Evolutionary conservation across 1,140 invertebrate genomes (phyloP).

Genomic region (Ooceraea biroi): DNA sequence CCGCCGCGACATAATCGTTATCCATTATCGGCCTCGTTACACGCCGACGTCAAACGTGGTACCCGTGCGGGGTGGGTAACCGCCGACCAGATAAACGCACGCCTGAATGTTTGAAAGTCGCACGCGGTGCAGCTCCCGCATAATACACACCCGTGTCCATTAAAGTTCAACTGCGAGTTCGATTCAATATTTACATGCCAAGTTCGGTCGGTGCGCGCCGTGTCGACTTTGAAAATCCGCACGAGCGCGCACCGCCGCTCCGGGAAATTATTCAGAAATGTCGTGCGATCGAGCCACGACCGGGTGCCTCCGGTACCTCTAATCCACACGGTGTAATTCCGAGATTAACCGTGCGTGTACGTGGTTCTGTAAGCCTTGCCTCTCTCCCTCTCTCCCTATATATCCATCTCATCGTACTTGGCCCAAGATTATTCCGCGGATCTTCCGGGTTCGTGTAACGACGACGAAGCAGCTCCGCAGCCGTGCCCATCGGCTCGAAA

Average conservation of each 20-base stretch:
- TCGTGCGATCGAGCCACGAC: slow-evolving; percentile 48
- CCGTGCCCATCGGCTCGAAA: slow-evolving; percentile 39
- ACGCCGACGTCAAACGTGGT: slow-evolving; percentile 15
- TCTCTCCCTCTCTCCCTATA: not conserved
- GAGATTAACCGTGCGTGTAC: slow-evolving; percentile 66
- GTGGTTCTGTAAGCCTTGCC: slow-evolving; percentile 51
- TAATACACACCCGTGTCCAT: slow-evolving; percentile 37
- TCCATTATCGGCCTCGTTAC: slow-evolving; percentile 40
- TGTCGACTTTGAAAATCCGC: slow-evolving; percentile 65
- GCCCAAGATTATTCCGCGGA: slow-evolving; percentile 63
- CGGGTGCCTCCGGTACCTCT: slow-evolving; percentile 1
- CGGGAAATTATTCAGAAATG: slow-evolving; percentile 61
- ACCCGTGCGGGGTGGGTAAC: not conserved
- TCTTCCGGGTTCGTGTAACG: slow-evolving; percentile 54
- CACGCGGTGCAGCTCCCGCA: slow-evolving; percentile 35
- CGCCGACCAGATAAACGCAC: not conserved
- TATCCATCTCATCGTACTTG: not conserved
- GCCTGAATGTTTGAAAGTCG: slow-evolving; percentile 41
- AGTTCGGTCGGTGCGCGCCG: slow-evolving; percentile 2
- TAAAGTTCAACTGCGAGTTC: slow-evolving; percentile 53
- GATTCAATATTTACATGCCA: slow-evolving; percentile 57
- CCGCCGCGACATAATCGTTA: slow-evolving; percentile 28
- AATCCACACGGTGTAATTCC: slow-evolving; percentile 69
- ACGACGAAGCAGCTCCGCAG: not conserved
- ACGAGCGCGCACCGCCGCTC: not conserved